Base-by-base conservation (phyloP, 2,888 invertebrate genomes). In the Sussaba pulchella region DNA sequence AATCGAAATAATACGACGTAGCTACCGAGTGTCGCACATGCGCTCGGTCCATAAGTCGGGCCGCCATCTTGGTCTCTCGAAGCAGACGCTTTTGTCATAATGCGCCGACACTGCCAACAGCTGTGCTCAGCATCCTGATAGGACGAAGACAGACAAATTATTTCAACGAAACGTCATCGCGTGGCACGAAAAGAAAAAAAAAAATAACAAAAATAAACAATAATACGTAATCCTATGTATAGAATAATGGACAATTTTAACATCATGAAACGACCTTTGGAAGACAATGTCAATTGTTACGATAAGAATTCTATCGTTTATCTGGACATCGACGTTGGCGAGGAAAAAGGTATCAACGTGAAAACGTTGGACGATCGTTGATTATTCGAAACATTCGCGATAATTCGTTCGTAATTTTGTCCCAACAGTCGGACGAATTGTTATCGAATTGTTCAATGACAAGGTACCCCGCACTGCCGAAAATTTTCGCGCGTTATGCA, bases 401-500 rank as follows among this genome's bases (percentile, higher is more conserved):
- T 52, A 70, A 52, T 66, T 70, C 31, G 54, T 36, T 59, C 72
- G 71, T 80, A 54, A 24, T 45, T 83, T 83, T 77, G 74, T 19
- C 72, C 77, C 79, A 72, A 19, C 70, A 96, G 97, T 95, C 88
- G 98, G 98, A 5, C 94, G 98, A 85, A 94, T 99, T 74, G 94
- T 99, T 17, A 96, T 99, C 89, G 97, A 98, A 92, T 93, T 99
- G 74, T 96, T 96, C 91, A 95, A 95, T 88, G 95, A 98, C 93
- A 93, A 96, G 69, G 97, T 96, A 78, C 98, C 99, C 24, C 96
- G 94, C 90, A 97, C 98, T 2, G 96, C 96, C 57, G 98, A 98
- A 92, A 99, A 99, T 93, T 99, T 99, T 91, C 94, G 98, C 84
- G 95, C 96, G 1, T 92, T 99, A 0, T 99, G 99, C 90, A 98